Percentiles rank a stretch among this genome's conserved stretches.
Conservation (phyloP, 2,888 invertebrate species). For the Chaetogeoica ovagalla region DNA sequence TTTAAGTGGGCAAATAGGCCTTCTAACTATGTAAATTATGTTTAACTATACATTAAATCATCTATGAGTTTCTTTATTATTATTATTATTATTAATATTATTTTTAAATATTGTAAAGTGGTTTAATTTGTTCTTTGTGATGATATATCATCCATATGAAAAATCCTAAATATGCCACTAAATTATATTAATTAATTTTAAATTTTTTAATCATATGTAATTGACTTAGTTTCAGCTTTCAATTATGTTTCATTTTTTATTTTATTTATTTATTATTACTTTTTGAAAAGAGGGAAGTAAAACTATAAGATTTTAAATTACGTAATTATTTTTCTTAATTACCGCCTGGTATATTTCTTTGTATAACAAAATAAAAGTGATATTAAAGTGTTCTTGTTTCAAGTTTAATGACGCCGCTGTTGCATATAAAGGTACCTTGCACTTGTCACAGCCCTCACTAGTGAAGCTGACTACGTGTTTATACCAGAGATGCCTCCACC, state of each 20-base stretch:
- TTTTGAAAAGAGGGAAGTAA: too few relatives aligned
- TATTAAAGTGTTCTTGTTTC: slow-evolving; percentile 49
- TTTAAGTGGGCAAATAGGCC: too few relatives aligned
- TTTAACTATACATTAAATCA: too few relatives aligned
- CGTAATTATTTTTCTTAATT: neutral
- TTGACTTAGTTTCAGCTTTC: slow-evolving; percentile 21
- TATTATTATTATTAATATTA: too few relatives aligned
- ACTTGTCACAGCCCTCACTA: slow-evolving; percentile 91
- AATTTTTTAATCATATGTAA: neutral
- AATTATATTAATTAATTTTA: too few relatives aligned
- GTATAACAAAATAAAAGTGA: slow-evolving; percentile 49
- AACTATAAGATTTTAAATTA: neutral
- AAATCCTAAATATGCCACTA: too few relatives aligned
- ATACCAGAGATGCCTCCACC: slow-evolving; percentile 96
- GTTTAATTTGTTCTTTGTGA: too few relatives aligned
- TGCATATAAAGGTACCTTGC: slow-evolving; percentile 83
- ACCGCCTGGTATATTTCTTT: slow-evolving; percentile 10
- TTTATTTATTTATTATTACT: too few relatives aligned
- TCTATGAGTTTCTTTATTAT: too few relatives aligned
- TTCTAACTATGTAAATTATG: too few relatives aligned
- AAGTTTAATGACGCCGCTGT: slow-evolving; percentile 52
- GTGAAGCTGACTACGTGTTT: slow-evolving; percentile 99
- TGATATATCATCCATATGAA: too few relatives aligned
- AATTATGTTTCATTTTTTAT: neutral
- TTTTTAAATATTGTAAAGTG: too few relatives aligned